Evolutionary conservation across 2,888 invertebrate species (phyloP).

Genomic region (Acanthosepion esculentum): DNA sequence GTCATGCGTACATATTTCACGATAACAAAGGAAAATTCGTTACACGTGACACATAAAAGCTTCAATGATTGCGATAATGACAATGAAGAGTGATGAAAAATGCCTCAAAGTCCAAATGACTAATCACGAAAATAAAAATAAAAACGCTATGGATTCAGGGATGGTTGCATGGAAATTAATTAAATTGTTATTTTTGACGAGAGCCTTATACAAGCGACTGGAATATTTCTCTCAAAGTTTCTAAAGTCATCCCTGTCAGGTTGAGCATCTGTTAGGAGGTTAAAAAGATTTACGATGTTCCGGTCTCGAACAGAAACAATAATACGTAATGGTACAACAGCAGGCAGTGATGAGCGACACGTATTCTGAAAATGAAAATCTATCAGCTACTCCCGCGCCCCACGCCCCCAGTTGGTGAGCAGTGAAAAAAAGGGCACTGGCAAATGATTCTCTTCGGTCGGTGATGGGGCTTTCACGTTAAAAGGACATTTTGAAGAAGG

Average conservation of each 20-base stretch:
- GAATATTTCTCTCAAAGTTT: no score
- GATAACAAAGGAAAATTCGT: background rate
- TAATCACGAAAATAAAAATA: background rate
- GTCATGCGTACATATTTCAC: background rate
- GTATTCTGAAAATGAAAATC: background rate
- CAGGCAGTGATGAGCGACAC: background rate
- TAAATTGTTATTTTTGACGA: background rate
- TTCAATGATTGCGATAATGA: background rate
- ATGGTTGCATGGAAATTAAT: background rate
- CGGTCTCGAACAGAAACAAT: conserved; percentile 7
- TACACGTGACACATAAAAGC: background rate
- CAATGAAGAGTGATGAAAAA: background rate
- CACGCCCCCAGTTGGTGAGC: background rate
- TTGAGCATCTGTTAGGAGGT: background rate
- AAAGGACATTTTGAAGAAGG: rapidly evolving
- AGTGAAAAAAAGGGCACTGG: background rate
- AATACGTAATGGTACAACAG: background rate
- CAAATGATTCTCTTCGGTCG: background rate
- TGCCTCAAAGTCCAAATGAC: background rate
- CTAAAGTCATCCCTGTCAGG: background rate
- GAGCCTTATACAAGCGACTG: background rate
- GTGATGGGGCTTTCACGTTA: background rate
- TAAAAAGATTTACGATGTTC: background rate
- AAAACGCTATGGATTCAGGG: background rate
- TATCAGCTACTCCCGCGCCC: background rate